A percentile compares a stretch with the other conserved stretches of the same genome.
Conservation (phyloP, 2,113 vertebrate genomes). For the Beaufortia kweichowensis region DNA sequence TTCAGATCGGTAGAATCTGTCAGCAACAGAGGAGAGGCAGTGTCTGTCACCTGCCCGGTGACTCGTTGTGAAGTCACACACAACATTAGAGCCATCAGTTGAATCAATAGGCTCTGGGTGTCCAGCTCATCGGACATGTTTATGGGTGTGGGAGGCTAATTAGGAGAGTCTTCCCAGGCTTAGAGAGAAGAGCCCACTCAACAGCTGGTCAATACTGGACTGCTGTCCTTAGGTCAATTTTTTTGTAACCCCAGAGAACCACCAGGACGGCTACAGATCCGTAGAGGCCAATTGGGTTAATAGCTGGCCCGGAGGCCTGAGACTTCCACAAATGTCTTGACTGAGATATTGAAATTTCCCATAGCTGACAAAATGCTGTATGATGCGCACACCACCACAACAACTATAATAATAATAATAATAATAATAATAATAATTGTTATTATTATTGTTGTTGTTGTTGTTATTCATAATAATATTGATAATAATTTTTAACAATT, state of each 20-base stretch:
- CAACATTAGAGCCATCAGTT: slow-evolving; percentile 65
- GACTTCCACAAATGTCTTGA: slow-evolving; percentile 54
- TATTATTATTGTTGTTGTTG: not conserved
- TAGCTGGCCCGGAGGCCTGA: slow-evolving; percentile 66
- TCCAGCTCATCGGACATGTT: slow-evolving; percentile 73
- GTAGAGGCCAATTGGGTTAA: slow-evolving; percentile 76
- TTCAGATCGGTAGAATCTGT: not conserved
- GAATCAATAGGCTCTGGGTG: slow-evolving; percentile 71
- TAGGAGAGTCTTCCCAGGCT: slow-evolving; percentile 77
- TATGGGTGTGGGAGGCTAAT: slow-evolving; percentile 83
- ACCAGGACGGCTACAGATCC: slow-evolving; percentile 71
- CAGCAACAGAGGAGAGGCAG: slow-evolving; percentile 4
- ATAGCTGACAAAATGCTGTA: slow-evolving; percentile 3
- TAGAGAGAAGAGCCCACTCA: slow-evolving; percentile 67
- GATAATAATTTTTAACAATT: no score
- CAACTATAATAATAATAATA: not conserved
- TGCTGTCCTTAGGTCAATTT: slow-evolving; percentile 73
- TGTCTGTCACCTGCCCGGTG: slow-evolving; percentile 58
- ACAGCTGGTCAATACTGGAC: slow-evolving; percentile 78
- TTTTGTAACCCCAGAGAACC: slow-evolving; percentile 72
- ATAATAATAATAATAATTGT: not conserved
- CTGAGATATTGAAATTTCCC: slow-evolving; percentile 54
- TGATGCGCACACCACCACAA: not conserved
- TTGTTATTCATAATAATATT: no score
- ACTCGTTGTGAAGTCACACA: slow-evolving; percentile 62